Conservation (phyloP, 2,113 vertebrate species). For the Ramphastos sulfuratus region DNA sequence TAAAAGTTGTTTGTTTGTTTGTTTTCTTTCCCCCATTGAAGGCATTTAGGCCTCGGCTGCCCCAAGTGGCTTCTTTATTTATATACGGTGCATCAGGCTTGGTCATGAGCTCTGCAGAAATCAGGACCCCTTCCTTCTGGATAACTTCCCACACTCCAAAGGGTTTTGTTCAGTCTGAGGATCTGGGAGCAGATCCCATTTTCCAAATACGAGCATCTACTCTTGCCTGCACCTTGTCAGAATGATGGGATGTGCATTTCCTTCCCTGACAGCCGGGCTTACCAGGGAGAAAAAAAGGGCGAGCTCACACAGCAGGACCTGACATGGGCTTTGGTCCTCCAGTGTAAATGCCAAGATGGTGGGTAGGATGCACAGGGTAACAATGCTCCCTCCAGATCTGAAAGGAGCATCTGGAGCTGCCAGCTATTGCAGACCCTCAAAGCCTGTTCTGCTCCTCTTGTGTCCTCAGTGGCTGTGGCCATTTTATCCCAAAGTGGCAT, state of each 20-base stretch:
- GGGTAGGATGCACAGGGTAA: neutral
- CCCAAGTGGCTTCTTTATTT: rapidly evolving
- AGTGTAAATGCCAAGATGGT: rapidly evolving
- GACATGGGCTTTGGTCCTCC: rapidly evolving
- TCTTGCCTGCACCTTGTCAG: no score
- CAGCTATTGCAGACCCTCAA: neutral
- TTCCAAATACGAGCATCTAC: rapidly evolving
- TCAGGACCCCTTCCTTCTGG: rapidly evolving
- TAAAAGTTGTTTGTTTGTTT: no score
- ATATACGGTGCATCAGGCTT: rapidly evolving
- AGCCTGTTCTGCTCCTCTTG: neutral
- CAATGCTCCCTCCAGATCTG: rapidly evolving
- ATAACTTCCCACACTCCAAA: no score
- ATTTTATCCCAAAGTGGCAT: neutral
- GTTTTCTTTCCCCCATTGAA: rapidly evolving
- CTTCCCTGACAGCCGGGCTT: neutral
- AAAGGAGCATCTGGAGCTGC: neutral
- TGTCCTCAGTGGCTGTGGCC: rapidly evolving
- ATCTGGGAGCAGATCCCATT: neutral
- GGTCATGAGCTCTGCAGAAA: neutral
- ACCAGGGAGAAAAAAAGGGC: no score
- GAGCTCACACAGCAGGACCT: neutral
- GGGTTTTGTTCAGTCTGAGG: neutral
- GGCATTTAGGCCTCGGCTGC: neutral
- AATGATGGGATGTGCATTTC: rapidly evolving